These are phyloP conservation scores for Arbacia lixula DNA, from an alignment of 53 echinoderm and acorn worm genomes.

Conservation along the genomic window DNA sequence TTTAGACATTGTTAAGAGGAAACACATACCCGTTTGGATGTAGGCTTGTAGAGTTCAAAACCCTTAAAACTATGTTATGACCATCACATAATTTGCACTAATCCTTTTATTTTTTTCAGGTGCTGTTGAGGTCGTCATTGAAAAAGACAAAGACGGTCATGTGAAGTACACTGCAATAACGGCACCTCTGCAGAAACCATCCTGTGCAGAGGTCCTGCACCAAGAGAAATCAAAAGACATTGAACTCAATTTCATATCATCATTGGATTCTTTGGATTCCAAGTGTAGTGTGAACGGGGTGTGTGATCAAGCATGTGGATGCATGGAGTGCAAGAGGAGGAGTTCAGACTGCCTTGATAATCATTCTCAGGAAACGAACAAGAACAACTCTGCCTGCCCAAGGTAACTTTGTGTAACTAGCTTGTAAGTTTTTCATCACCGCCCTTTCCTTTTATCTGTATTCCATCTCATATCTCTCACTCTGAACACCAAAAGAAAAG, in stretches of 20 bases:
- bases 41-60: no score
- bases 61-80: no score
- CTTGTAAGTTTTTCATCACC: no score
- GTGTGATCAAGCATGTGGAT: background rate
- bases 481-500: no score
- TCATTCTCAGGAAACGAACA: background rate
- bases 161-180: constrained; percentile 1
- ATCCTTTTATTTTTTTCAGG: no score
- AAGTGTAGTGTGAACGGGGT: background rate
- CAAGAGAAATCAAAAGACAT: background rate
- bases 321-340: background rate
- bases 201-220: no score
- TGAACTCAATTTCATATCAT: background rate
- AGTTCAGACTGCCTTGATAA: background rate
- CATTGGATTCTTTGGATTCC: background rate
- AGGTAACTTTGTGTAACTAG: no score
- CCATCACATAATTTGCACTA: no score
- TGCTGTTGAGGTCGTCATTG: constrained; percentile 12
- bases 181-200: background rate
- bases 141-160: constrained; percentile 25
- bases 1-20: no score
- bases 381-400: constrained; percentile 9
- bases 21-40: no score
- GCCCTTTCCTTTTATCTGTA: no score
- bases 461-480: no score